A percentile compares a stretch with the other conserved stretches of the same genome.
Conservation (phyloP, 2,888 invertebrate genomes). For the Dione juno region DNA sequence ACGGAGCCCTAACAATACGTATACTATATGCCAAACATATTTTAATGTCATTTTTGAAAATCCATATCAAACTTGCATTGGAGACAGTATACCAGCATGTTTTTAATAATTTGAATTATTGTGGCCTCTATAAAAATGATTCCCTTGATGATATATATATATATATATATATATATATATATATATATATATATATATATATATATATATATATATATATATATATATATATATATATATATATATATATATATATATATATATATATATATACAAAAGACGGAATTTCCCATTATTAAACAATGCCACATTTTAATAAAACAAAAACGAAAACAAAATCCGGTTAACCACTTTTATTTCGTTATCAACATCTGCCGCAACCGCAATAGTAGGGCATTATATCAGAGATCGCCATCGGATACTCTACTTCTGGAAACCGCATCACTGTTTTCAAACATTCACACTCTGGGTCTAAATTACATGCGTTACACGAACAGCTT, state of each 20-base stretch:
- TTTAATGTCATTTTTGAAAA: too few species aligned
- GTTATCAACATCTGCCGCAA: neutral
- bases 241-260: neutral
- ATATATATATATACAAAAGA: neutral
- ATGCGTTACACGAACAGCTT: conserved; percentile 34
- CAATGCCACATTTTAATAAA: neutral
- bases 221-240: neutral
- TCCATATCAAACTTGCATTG: too few species aligned
- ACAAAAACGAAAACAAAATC: neutral
- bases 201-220: neutral
- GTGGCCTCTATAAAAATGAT: too few species aligned
- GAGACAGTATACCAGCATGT: too few species aligned
- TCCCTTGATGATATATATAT: neutral
- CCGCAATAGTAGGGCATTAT: conserved; percentile 51
- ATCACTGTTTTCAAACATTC: conserved; percentile 49
- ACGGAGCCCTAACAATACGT: too few species aligned
- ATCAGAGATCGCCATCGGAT: conserved; percentile 57
- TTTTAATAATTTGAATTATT: too few species aligned
- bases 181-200: neutral
- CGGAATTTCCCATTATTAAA: neutral
- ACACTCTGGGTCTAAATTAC: conserved; percentile 41
- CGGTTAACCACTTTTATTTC: neutral
- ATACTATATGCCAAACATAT: too few species aligned
- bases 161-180: neutral
- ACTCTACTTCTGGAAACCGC: conserved; percentile 67